Conservation (phyloP, 1,140 invertebrate genomes). For the Radopholus similis region DNA sequence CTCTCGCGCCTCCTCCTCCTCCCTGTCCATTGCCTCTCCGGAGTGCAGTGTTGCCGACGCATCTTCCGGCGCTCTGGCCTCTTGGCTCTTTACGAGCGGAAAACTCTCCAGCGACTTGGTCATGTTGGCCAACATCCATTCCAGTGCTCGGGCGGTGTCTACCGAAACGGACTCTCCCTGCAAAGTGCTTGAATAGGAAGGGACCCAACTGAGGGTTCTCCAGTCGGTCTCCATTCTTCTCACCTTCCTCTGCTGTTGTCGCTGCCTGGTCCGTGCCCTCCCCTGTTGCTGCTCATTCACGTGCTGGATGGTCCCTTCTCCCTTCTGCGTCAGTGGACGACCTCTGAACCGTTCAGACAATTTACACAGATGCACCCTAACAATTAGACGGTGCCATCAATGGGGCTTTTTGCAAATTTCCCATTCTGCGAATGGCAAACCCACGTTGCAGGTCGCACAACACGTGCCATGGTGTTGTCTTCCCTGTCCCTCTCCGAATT, state of each 20-base stretch:
- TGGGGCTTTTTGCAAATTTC: background rate
- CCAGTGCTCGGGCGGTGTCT: constrained; percentile 25
- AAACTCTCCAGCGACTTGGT: constrained; percentile 14
- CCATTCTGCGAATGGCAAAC: background rate
- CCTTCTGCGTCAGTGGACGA: background rate
- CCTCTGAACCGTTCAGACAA: background rate
- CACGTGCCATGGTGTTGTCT: too few species aligned
- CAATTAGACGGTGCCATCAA: too few species aligned
- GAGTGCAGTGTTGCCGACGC: background rate
- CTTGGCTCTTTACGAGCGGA: background rate
- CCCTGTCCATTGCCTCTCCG: background rate
- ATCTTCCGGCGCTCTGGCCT: too few species aligned
- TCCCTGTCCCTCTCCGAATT: background rate
- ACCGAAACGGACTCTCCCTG: background rate
- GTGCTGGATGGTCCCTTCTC: background rate
- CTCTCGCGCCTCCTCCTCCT: background rate
- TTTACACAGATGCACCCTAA: background rate
- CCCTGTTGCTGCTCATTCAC: background rate
- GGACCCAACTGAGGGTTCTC: background rate
- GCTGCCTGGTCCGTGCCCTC: too few species aligned
- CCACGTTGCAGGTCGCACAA: too few species aligned
- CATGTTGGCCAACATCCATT: constrained; percentile 33
- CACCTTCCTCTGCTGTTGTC: background rate
- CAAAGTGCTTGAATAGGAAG: background rate
- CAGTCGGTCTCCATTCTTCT: background rate